Conservation (phyloP, 2,888 invertebrate genomes). For the Terebella lapidaria region DNA sequence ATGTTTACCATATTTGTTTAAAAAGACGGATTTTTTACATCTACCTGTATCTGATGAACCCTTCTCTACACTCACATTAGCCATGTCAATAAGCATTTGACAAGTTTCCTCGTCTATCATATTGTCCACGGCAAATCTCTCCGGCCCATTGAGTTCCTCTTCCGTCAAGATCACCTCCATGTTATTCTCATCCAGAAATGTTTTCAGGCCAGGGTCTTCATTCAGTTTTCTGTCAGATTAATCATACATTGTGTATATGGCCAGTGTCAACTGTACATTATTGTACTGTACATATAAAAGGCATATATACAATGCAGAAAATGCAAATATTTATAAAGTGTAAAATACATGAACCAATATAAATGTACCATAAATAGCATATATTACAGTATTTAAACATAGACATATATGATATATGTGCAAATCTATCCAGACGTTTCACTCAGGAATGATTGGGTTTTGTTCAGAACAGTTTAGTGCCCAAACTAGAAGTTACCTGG, state of each 20-base stretch:
- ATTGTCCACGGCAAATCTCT: conserved; percentile 39
- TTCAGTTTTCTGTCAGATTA: not conserved
- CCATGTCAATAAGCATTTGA: conserved; percentile 34
- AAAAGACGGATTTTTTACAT: too few species aligned
- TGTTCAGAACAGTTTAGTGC: too few species aligned
- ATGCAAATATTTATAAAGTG: not conserved
- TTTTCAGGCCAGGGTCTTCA: conserved; percentile 6
- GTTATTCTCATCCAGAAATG: conserved; percentile 11
- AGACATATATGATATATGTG: too few species aligned
- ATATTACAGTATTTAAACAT: not conserved
- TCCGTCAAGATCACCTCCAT: conserved; percentile 17
- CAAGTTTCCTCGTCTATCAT: conserved; percentile 42
- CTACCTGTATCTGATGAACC: too few species aligned
- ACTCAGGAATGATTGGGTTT: too few species aligned
- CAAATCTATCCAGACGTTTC: too few species aligned
- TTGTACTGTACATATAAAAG: not conserved
- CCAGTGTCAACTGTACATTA: too few species aligned
- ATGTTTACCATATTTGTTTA: too few species aligned
- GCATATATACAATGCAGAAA: not conserved
- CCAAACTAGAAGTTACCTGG: too few species aligned
- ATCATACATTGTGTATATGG: too few species aligned
- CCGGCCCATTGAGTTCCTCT: conserved; percentile 28
- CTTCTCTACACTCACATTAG: conserved; percentile 31
- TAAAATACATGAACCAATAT: not conserved
- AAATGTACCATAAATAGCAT: not conserved